A percentile compares a stretch with the other conserved stretches of the same genome.
Evolutionary conservation across 2,888 invertebrate genomes (phyloP).

Genomic region (Coleophora flavipennella): DNA sequence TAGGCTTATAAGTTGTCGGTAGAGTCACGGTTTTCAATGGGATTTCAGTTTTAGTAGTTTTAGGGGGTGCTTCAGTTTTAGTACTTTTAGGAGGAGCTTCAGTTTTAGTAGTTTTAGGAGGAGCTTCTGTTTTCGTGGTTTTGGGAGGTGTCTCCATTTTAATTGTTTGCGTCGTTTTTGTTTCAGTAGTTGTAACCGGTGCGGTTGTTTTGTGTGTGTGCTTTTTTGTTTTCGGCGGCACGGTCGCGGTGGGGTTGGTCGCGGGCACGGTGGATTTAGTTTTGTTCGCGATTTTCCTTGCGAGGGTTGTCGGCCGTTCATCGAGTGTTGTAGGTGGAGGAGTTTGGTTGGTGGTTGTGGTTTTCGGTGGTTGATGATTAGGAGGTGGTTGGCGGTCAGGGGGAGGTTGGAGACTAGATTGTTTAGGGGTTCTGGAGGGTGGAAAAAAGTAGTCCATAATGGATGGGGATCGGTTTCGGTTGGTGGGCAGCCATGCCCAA

Average conservation of each 20-base stretch:
- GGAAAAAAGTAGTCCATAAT: conserved; percentile 70
- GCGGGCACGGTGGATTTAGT: conserved; percentile 52
- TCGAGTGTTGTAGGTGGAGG: conserved; percentile 48
- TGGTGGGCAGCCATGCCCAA: conserved; percentile 62
- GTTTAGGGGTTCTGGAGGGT: conserved; percentile 65
- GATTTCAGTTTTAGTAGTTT: conserved; percentile 15
- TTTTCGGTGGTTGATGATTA: conserved; percentile 48
- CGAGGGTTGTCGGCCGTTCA: conserved; percentile 52
- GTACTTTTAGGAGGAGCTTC: conserved; percentile 48
- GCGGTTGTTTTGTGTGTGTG: conserved; percentile 42
- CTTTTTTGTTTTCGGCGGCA: conserved; percentile 53
- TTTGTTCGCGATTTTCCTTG: conserved; percentile 53
- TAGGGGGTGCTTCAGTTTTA: conserved; percentile 36
- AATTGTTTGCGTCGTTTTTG: conserved; percentile 27
- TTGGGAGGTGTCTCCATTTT: conserved; percentile 21
- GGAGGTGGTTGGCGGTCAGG: conserved; percentile 55
- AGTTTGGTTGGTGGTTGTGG: conserved; percentile 35
- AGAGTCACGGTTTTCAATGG: conserved; percentile 31
- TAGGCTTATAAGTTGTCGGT: conserved; percentile 51
- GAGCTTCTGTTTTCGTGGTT: conserved; percentile 38
- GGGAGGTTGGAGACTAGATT: conserved; percentile 56
- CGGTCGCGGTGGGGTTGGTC: conserved; percentile 46
- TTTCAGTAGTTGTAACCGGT: conserved; percentile 28
- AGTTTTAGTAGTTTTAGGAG: conserved; percentile 42
- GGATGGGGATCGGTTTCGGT: conserved; percentile 56